phyloP scores from a whole-genome alignment of 1,140 invertebrate genomes.

The Diprion similis region DNA sequence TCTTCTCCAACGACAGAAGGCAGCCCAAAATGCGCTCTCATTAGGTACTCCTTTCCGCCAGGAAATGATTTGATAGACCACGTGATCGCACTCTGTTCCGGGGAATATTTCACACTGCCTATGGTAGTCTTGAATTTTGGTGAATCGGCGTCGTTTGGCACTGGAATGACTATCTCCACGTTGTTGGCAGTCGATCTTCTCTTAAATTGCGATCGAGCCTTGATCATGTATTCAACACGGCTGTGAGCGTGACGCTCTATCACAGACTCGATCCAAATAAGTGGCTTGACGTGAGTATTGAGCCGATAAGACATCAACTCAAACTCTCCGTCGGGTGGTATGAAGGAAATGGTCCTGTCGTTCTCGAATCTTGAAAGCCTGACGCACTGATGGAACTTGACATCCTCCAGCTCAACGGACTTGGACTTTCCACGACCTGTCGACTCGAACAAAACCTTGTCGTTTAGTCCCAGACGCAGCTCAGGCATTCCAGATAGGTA shows the following conservation, averaged over 20 bases:
- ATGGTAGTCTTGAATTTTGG: slow-evolving; percentile 99
- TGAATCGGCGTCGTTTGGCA: slow-evolving; percentile 97
- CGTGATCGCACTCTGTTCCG: slow-evolving; percentile 96
- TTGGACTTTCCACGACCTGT: slow-evolving; percentile 98
- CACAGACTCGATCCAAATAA: slow-evolving; percentile 99
- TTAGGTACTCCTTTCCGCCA: slow-evolving; percentile 98
- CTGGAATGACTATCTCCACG: slow-evolving; percentile 99
- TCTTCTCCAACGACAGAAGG: slow-evolving; percentile 97
- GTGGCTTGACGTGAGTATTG: slow-evolving; percentile 96
- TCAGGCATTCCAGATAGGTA: slow-evolving; percentile 99
- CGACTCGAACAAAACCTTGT: slow-evolving; percentile 98
- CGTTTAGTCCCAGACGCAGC: slow-evolving; percentile 95
- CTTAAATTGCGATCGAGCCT: slow-evolving; percentile 99
- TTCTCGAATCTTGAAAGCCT: slow-evolving; percentile 97
- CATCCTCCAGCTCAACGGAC: slow-evolving; percentile 98
- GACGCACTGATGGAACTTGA: slow-evolving; percentile 99
- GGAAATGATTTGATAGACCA: slow-evolving; percentile 99
- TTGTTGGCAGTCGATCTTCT: slow-evolving; percentile 98
- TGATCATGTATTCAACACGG: slow-evolving; percentile 99
- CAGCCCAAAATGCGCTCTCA: slow-evolving; percentile 99
- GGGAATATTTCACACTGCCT: slow-evolving; percentile 97
- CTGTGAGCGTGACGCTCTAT: slow-evolving; percentile 99
- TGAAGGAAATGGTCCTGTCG: slow-evolving; percentile 98
- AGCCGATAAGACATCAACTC: slow-evolving; percentile 99
- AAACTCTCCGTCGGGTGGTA: slow-evolving; percentile 99